A percentile compares a stretch with the other conserved stretches of the same genome.
Evolutionary conservation across 2,888 invertebrate species (phyloP).

Genomic region (Caenorhabditis sp.): DNA sequence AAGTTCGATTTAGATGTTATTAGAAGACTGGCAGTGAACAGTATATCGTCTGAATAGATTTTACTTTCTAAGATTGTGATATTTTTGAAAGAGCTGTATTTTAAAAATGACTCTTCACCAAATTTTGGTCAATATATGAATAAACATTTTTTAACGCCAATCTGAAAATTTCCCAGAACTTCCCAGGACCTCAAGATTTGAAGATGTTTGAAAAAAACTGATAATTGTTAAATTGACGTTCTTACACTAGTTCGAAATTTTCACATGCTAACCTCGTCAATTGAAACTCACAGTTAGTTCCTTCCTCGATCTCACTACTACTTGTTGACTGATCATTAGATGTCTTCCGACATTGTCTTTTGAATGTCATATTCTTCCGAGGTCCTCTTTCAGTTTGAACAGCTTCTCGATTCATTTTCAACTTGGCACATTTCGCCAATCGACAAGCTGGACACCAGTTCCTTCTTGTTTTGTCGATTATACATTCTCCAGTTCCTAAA

Average conservation of each 20-base stretch:
- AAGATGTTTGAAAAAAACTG: too few relatives aligned
- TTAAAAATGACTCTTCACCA: too few relatives aligned
- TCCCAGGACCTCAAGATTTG: too few relatives aligned
- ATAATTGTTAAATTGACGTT: too few relatives aligned
- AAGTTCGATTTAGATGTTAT: slow-evolving; percentile 22
- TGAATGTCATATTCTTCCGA: neutral
- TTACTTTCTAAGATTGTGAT: neutral
- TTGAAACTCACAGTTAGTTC: neutral
- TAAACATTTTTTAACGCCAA: too few relatives aligned
- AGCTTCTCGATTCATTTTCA: slow-evolving; percentile 84
- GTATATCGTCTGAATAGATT: slow-evolving; percentile 32
- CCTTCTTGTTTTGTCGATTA: slow-evolving; percentile 82
- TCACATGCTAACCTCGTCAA: too few relatives aligned
- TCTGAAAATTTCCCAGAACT: too few relatives aligned
- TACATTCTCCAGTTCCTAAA: slow-evolving; percentile 81
- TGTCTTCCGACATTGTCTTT: neutral
- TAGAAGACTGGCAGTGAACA: slow-evolving; percentile 25
- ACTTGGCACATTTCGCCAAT: slow-evolving; percentile 81
- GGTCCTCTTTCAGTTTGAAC: slow-evolving; percentile 87
- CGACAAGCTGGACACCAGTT: slow-evolving; percentile 89
- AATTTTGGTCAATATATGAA: too few relatives aligned
- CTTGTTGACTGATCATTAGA: neutral
- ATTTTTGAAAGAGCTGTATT: too few relatives aligned
- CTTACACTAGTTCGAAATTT: too few relatives aligned
- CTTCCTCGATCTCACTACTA: neutral